Base-by-base conservation (phyloP, 2,797 vertebrate genomes). In the Sylvia borin region DNA sequence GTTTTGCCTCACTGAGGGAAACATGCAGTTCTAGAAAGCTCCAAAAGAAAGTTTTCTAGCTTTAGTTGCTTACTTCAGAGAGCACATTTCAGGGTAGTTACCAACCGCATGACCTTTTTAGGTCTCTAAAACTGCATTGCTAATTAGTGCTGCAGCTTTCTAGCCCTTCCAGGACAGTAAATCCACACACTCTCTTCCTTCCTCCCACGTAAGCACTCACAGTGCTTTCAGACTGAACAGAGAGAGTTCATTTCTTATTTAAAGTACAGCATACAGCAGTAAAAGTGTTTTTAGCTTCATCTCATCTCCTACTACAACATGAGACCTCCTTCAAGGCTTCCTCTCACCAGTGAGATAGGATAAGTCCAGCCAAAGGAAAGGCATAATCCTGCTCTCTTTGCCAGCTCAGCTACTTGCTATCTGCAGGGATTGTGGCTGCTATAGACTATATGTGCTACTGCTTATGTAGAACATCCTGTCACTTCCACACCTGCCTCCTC, bases 261-360 rank as follows among this genome's bases (percentile, higher is more conserved):
- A 85, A 75, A 91, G 58, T 60, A 64, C 34, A 72, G 74, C 76
- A 67, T 6, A 68, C 1, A 2, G 48, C 74, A 19, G 10, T 45
- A 42, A 5, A 87, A 84, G 60, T 86, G 82, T 88, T 95, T 96
- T 95, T 95, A 96, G 74, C 85, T 86, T 42, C 64, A 84, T 62
- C 55, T 9, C 84, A 92, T 82, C 85, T 92, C 73, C 67, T 73
- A 4, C 88, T 65, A 67, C 55, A 93, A 55, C 26, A 51, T 0
- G 20, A 53, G 75, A 82, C 65, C 61, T 93, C 40, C 84, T 77
- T 89, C 83, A 76, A 87, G 71, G 90, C 42, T 60, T 90, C 45
- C 53, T 66, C 70, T 86, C 74, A 51, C 31, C 67, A 88, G 7
- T 5, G 25, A 60, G 34, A 14, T 38, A 34, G 13, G 48, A 58